Conservation (phyloP, 2,888 invertebrate species). For the Lithophane leautieri region DNA sequence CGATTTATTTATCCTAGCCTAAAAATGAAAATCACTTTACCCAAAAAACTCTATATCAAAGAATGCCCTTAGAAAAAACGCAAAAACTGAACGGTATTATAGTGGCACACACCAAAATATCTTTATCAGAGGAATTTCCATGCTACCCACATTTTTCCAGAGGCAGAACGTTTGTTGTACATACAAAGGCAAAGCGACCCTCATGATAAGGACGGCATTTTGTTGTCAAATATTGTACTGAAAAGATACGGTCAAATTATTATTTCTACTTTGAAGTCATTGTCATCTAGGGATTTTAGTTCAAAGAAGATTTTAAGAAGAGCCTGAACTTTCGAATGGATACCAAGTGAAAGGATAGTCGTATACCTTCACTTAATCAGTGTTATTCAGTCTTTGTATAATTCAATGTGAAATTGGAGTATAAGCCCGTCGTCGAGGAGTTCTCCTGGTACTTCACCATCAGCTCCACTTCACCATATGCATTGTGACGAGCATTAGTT, state of each 20-base stretch:
- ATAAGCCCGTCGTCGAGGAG: not conserved
- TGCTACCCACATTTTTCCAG: constrained; percentile 52
- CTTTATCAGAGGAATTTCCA: constrained; percentile 60
- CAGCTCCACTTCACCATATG: too few relatives aligned
- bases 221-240: constrained; percentile 56
- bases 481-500: too few relatives aligned
- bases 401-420: not conserved
- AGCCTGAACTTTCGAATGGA: not conserved
- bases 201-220: constrained; percentile 53
- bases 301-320: constrained; percentile 10
- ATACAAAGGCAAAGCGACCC: constrained; percentile 62
- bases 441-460: too few relatives aligned
- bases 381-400: not conserved
- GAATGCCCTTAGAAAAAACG: constrained; percentile 18
- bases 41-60: constrained; percentile 3
- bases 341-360: too few relatives aligned
- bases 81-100: constrained; percentile 40
- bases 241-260: constrained; percentile 42
- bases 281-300: constrained; percentile 1
- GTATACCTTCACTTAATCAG: not conserved
- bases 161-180: constrained; percentile 44
- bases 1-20: not conserved
- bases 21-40: not conserved
- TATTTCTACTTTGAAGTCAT: constrained; percentile 31
- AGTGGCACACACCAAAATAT: constrained; percentile 49